Base-by-base conservation (phyloP, 1,140 invertebrate species). In the Triops longicaudatus region DNA sequence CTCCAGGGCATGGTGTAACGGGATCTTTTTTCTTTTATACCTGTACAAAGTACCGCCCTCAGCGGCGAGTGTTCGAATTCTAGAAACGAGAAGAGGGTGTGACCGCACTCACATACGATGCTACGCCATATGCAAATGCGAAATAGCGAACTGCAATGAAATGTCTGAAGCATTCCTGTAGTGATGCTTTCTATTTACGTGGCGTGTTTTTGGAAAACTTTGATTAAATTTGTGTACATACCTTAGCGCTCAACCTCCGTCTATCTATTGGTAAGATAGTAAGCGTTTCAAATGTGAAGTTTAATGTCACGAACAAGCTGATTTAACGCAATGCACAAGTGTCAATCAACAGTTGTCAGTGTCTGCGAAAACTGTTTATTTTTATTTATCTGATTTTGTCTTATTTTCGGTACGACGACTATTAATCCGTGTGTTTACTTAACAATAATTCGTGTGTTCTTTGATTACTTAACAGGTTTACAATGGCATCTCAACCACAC, bases 51-150 rank as follows among this genome's bases (percentile, higher is more conserved):
- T 37, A 37, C 2, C 31, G 31, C 31, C 31, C 31, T 37, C 31
- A 37, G 31, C 31, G 31, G 31, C 31, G 31, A 37, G 31, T 37
- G 31, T 37, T 37, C 31, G 31, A 37, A 37, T 22, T 11, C 22
- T 63, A 63, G 17, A 63, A 63, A 22, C 6, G 50, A 5, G 17
- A 22, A 9, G 17, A n/a, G n/a, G 50, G 50, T 63, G 17, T 63
- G 50, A 63, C 50, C 50, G 50, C 50, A 22, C 50, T 14, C 50
- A 63, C 50, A 14, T 22, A 63, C 31, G 2, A 37, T 37, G 22
- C 50, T 63, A 63, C 50, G 50, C 50, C 50, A 63, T 63, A 63
- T 22, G 50, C 50, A 63, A 63, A 63, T 63, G 50, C 50, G 50
- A 63, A 63, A 9, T 63, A n/a, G 50, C 50, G 50, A 63, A 63